phyloP scores from a whole-genome alignment of 2,888 invertebrate species.

The Onchidella celtica region DNA sequence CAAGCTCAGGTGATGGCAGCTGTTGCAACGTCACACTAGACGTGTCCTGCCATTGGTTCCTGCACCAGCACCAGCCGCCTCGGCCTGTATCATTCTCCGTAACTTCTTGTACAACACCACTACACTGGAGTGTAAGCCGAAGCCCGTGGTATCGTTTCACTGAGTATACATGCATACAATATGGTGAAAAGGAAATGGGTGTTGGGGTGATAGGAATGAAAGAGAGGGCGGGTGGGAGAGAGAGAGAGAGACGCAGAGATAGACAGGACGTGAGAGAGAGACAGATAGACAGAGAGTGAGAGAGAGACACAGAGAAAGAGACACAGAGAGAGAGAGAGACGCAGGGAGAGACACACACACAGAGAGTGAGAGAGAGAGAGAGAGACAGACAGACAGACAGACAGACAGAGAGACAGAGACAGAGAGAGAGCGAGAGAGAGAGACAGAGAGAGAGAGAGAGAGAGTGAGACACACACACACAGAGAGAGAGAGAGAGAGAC shows the following conservation, averaged over 20 bases:
- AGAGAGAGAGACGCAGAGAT: neutral
- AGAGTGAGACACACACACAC: neutral
- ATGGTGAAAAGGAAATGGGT: neutral
- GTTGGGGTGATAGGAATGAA: conserved; percentile 8
- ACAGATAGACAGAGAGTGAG: neutral
- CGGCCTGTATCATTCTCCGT: too few relatives aligned
- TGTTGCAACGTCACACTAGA: too few relatives aligned
- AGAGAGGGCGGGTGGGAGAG: conserved; percentile 17
- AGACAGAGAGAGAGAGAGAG: neutral
- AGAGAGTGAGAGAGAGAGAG: neutral
- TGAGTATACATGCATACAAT: too few relatives aligned
- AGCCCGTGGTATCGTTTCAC: too few relatives aligned
- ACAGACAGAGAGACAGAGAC: neutral
- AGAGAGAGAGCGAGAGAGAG: neutral
- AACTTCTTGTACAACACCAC: too few relatives aligned
- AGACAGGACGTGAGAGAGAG: neutral
- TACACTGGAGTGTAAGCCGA: too few relatives aligned
- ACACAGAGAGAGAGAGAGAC: neutral
- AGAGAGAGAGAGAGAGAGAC: neutral
- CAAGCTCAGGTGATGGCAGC: too few relatives aligned
- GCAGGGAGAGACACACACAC: neutral
- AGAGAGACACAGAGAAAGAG: neutral
- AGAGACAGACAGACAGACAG: neutral
- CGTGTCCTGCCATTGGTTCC: too few relatives aligned
- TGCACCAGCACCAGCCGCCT: too few relatives aligned